phyloP scores from a whole-genome alignment of 1,140 invertebrate genomes.

The Saccostrea glomerata region DNA sequence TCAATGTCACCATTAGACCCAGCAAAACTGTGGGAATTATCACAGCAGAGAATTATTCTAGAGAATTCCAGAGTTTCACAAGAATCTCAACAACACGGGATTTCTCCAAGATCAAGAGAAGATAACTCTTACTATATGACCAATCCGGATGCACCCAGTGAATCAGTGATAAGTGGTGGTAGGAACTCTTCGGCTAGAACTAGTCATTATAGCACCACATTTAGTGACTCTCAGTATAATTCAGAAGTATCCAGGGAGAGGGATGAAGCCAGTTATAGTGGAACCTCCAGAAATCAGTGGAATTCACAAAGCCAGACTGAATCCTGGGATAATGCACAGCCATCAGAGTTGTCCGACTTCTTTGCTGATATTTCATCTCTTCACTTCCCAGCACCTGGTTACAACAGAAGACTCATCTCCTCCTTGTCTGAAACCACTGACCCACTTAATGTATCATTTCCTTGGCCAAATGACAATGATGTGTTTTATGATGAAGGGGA shows the following conservation, averaged over 20 bases:
- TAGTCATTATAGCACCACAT: conserved; percentile 9
- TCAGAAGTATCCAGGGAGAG: conserved; percentile 39
- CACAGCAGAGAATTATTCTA: conserved; percentile 48
- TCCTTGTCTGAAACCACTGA: conserved; percentile 22
- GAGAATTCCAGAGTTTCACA: background rate
- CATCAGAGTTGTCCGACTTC: conserved; percentile 46
- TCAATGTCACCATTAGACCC: conserved; percentile 63
- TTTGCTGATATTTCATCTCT: conserved; percentile 56
- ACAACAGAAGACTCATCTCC: conserved; percentile 17
- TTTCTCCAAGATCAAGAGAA: background rate
- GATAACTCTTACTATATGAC: background rate
- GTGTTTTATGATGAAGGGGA: conserved; percentile 24
- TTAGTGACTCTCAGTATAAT: conserved; percentile 31
- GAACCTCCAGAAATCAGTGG: background rate
- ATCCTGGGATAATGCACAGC: conserved; percentile 11
- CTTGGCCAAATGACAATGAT: conserved; percentile 23
- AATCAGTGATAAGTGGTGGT: background rate
- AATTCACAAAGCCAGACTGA: background rate
- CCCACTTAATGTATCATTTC: background rate
- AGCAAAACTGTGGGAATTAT: conserved; percentile 62
- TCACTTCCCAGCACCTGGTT: conserved; percentile 40
- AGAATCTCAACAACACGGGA: background rate
- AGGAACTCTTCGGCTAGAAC: conserved; percentile 12
- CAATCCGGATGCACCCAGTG: background rate
- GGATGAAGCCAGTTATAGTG: conserved; percentile 6